phyloP scores from a whole-genome alignment of 2,797 vertebrate genomes.

The Molossus molossus region DNA sequence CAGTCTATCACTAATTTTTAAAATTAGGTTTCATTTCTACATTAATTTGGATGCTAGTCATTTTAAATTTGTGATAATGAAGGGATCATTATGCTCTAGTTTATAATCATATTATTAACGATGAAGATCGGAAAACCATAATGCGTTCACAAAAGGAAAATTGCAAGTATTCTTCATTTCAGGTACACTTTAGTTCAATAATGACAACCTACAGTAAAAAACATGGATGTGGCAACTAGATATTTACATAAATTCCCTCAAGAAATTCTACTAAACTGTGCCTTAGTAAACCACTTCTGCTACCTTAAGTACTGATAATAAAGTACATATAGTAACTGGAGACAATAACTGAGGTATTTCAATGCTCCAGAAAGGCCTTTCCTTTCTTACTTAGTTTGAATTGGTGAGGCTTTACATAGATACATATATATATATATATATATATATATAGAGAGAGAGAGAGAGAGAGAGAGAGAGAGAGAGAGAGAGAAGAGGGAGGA shows the following conservation, averaged over 20 bases:
- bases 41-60: conserved; percentile 18
- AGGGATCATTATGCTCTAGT: not conserved
- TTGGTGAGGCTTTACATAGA: not conserved
- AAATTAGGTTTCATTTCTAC: conserved; percentile 14
- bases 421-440: not conserved
- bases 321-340: not conserved
- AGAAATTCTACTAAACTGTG: not conserved
- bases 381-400: not conserved
- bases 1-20: not conserved
- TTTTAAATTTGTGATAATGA: conserved; percentile 5
- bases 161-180: conserved; percentile 23
- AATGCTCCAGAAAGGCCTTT: not conserved
- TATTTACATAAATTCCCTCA: not conserved
- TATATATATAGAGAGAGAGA: not conserved
- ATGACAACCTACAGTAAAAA: conserved; percentile 13
- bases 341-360: not conserved
- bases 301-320: not conserved
- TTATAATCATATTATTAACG: not conserved
- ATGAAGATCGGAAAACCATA: not conserved
- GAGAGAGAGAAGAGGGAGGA: not conserved
- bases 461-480: not conserved
- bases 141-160: conserved; percentile 21
- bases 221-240: not conserved
- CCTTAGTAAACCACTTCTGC: not conserved
- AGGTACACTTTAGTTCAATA: conserved; percentile 32